These are phyloP conservation scores for Neodontobutis hainanensis DNA, from an alignment of 2,113 vertebrate genomes.

Conservation along the genomic window DNA sequence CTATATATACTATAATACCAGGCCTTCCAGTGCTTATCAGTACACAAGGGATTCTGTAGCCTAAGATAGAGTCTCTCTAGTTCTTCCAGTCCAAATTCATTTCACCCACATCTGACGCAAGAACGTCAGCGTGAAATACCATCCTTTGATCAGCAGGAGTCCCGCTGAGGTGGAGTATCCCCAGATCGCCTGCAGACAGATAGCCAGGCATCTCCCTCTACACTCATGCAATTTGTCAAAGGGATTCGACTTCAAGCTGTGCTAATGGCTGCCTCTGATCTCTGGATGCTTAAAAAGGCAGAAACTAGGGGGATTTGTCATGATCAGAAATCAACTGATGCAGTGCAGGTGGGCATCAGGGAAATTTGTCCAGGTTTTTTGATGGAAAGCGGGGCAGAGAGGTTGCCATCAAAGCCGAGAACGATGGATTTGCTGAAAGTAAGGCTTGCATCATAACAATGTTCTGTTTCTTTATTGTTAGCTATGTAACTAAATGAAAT, in stretches of 20 bases:
- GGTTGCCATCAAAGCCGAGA: too few species aligned
- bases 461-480: background rate
- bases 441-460: background rate
- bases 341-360: too few species aligned
- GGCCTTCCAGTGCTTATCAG: background rate
- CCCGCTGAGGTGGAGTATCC: constrained; percentile 12
- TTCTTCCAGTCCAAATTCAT: constrained; percentile 12
- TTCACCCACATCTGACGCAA: background rate
- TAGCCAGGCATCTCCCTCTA: constrained; percentile 2
- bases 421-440: background rate
- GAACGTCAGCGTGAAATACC: constrained; percentile 4
- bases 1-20: background rate
- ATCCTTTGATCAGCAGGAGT: constrained; percentile 36
- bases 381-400: too few species aligned
- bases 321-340: background rate
- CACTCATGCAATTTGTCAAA: constrained; percentile 24
- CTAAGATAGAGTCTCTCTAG: background rate
- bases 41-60: background rate
- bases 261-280: background rate
- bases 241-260: constrained; percentile 3
- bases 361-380: too few species aligned
- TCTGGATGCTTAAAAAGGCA: background rate
- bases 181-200: constrained; percentile 20
- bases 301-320: background rate
- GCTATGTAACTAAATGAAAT: background rate